Percentiles rank a stretch among this genome's conserved stretches.
Evolutionary conservation across 2,888 invertebrate species (phyloP).

Genomic region (Hirtodrosophila alboralis): DNA sequence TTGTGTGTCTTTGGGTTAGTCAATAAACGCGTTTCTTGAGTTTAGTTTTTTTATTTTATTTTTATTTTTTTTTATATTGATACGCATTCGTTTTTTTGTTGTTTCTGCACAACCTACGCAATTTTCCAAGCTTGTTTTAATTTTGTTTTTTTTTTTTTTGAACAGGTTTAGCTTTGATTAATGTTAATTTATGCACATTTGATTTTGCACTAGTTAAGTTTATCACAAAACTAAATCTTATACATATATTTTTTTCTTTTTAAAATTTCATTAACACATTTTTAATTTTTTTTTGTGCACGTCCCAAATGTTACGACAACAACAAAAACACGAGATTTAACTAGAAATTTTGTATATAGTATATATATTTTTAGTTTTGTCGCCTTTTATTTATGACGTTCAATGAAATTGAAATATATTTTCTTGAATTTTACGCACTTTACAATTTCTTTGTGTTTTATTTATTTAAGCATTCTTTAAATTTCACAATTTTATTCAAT

Average conservation of each 20-base stretch:
- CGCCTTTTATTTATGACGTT: constrained; percentile 33
- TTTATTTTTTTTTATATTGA: no score
- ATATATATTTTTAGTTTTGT: constrained; percentile 33
- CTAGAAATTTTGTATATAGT: constrained; percentile 15
- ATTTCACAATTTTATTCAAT: constrained; percentile 63
- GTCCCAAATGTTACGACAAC: constrained; percentile 47
- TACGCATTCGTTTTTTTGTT: constrained; percentile 19
- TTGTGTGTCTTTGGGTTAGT: constrained; percentile 49
- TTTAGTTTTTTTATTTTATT: no score
- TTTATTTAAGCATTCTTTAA: constrained; percentile 37
- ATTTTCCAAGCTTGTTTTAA: constrained; percentile 25
- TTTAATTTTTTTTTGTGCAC: constrained; percentile 10
- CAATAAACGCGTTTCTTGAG: constrained; percentile 35
- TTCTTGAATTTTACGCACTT: constrained; percentile 55
- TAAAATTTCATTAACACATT: constrained; percentile 21
- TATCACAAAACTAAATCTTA: neutral
- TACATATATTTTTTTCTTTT: constrained; percentile 1
- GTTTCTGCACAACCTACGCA: constrained; percentile 35
- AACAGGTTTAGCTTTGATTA: constrained; percentile 30
- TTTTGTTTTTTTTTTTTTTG: neutral
- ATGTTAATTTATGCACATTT: constrained; percentile 30
- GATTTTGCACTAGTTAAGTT: constrained; percentile 13
- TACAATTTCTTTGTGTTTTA: constrained; percentile 32
- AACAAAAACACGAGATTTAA: constrained; percentile 14
- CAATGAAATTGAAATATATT: constrained; percentile 30